phyloP scores from a whole-genome alignment of 2,113 vertebrate species.

The Myotis brandtii region DNA sequence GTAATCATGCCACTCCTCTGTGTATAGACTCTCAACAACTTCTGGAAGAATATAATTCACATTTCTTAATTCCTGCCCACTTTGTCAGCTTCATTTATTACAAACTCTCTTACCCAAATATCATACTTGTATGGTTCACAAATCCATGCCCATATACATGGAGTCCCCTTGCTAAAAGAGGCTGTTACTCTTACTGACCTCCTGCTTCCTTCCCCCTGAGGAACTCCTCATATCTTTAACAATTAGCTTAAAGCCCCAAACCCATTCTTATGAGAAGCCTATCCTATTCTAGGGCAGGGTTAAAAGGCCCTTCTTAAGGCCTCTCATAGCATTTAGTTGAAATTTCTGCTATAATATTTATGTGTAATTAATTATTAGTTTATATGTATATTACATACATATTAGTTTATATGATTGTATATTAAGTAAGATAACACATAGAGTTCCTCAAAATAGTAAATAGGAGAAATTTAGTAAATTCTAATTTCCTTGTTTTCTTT shows the following conservation, averaged over 20 bases:
- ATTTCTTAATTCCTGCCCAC: background rate
- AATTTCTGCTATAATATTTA: background rate
- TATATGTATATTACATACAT: background rate
- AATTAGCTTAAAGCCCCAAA: background rate
- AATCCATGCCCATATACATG: background rate
- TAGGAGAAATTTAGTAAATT: background rate
- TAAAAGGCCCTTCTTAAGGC: background rate
- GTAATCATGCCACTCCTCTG: background rate
- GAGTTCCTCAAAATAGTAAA: background rate
- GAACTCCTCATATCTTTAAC: background rate
- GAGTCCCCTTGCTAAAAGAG: background rate
- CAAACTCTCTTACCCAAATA: background rate
- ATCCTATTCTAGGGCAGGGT: background rate
- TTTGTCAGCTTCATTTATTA: background rate
- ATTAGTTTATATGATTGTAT: background rate
- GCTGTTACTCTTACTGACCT: background rate
- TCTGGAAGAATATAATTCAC: background rate
- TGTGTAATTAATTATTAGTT: constrained; percentile 20
- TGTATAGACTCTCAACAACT: background rate
- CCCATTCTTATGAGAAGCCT: background rate
- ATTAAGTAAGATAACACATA: background rate
- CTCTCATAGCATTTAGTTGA: background rate
- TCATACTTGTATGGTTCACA: background rate
- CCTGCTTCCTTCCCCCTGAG: background rate
- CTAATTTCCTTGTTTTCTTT: background rate